Conservation (phyloP, 1,140 invertebrate species). For the Artemia franciscana region DNA sequence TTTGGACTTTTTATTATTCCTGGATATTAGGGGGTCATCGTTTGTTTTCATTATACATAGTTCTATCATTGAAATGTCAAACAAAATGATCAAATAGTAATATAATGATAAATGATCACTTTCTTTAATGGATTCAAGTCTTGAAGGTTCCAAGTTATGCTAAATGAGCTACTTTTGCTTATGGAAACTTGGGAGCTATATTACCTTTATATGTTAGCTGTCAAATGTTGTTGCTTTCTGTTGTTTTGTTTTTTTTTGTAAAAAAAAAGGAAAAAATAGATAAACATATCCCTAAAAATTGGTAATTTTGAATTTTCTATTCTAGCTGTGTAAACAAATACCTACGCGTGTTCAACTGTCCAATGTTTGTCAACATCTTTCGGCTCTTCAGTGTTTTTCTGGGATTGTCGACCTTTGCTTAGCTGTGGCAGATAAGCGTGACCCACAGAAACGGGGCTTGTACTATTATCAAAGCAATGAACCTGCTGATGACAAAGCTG, state of each 20-base stretch:
- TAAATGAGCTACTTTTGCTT: no score
- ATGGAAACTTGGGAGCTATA: no score
- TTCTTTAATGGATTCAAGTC: neutral
- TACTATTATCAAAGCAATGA: conserved; percentile 71
- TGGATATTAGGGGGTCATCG: no score
- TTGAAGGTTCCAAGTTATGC: neutral
- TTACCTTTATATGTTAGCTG: no score
- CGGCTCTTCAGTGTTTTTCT: conserved; percentile 48
- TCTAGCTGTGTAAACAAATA: conserved; percentile 57
- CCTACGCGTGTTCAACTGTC: conserved; percentile 48
- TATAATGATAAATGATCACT: neutral
- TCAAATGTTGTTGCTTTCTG: conserved; percentile 6
- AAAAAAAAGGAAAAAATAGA: neutral
- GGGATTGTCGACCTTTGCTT: conserved; percentile 71
- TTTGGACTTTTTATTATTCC: no score
- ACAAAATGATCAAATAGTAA: no score
- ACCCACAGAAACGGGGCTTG: conserved; percentile 61
- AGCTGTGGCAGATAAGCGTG: conserved; percentile 53
- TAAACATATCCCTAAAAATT: neutral
- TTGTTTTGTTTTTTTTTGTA: conserved; percentile 7
- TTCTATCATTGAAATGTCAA: no score
- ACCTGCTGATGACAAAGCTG: conserved; percentile 37
- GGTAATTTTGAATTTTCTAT: no score
- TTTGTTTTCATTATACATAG: no score
- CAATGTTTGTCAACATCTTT: conserved; percentile 50